Conservation (phyloP, 2,888 invertebrate genomes). For the Parnassius apollo region DNA sequence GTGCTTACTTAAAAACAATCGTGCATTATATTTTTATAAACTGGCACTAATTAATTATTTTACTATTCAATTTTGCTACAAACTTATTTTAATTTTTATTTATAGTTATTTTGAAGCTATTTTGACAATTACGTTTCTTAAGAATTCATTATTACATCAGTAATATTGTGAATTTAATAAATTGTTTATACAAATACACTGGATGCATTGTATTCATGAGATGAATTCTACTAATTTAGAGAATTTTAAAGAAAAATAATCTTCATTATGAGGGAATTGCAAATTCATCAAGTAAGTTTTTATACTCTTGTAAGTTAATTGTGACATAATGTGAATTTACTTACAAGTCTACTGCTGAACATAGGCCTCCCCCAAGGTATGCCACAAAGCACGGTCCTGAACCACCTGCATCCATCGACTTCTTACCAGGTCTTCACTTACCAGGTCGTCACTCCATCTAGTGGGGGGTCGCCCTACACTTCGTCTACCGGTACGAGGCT, state of each 20-base stretch:
- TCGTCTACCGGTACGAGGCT: too few relatives aligned
- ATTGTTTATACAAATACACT: background rate
- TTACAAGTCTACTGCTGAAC: too few relatives aligned
- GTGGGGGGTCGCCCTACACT: too few relatives aligned
- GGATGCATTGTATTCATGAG: background rate
- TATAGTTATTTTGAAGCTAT: background rate
- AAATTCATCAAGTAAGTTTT: too few relatives aligned
- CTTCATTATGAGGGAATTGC: background rate
- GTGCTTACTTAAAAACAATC: conserved; percentile 13
- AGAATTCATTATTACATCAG: background rate
- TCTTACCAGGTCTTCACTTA: too few relatives aligned
- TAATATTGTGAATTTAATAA: background rate
- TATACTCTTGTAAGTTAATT: too few relatives aligned
- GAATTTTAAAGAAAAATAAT: background rate
- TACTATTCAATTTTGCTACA: conserved; percentile 7
- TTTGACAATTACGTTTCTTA: background rate
- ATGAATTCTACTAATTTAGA: background rate
- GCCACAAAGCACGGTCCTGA: too few relatives aligned
- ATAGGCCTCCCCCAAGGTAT: too few relatives aligned
- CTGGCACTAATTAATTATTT: conserved; percentile 5
- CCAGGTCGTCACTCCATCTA: too few relatives aligned
- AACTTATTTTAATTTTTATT: background rate
- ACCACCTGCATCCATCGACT: too few relatives aligned
- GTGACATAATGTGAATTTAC: too few relatives aligned
- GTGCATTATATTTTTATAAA: background rate